Percentiles rank a stretch among this genome's conserved stretches.
Conservation (phyloP, 2,797 vertebrate genomes). For the Peromyscus nudipes region DNA sequence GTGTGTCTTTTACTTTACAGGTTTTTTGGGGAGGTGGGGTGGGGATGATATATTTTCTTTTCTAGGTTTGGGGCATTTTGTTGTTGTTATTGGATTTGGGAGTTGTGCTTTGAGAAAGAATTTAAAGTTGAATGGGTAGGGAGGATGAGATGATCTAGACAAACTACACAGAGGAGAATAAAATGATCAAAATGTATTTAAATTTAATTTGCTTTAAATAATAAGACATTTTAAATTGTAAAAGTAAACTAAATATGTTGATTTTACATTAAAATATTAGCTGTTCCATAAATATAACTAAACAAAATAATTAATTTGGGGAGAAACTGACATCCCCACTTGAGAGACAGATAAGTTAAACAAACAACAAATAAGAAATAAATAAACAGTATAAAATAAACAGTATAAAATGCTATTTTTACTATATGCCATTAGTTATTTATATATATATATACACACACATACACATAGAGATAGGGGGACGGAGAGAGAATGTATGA, state of each 20-base stretch:
- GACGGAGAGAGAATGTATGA: not conserved
- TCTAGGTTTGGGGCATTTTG: not conserved
- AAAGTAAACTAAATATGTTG: not conserved
- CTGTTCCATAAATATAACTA: not conserved
- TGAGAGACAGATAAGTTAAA: not conserved
- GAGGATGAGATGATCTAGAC: not conserved
- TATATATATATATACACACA: not conserved
- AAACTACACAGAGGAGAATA: not conserved
- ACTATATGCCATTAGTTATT: not conserved
- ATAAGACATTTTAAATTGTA: not conserved
- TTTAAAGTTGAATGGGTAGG: not conserved
- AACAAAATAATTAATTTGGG: not conserved
- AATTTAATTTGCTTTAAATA: not conserved
- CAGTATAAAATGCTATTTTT: not conserved
- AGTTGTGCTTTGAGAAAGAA: not conserved
- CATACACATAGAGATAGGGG: not conserved
- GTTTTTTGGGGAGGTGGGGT: no score
- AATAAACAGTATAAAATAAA: not conserved
- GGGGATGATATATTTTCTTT: not conserved
- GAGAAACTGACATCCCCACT: not conserved
- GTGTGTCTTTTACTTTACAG: not conserved
- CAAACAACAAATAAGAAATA: slow-evolving; percentile 10
- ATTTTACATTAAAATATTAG: not conserved
- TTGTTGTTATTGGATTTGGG: not conserved
- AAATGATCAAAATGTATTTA: not conserved